phyloP scores from a whole-genome alignment of 2,113 vertebrate genomes.

The Microcebus murinus region DNA sequence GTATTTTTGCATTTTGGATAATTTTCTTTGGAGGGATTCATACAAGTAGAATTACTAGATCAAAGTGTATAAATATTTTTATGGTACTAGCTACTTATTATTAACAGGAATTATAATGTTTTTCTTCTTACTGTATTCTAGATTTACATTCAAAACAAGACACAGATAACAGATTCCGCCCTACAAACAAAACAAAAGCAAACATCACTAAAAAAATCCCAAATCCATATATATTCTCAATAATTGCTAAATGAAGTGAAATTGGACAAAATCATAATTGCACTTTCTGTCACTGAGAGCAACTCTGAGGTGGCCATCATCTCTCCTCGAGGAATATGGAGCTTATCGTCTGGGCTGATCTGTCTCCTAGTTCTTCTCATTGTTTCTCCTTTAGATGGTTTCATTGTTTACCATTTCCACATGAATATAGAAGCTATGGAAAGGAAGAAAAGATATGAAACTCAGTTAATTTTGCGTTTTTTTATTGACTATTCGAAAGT shows the following conservation, averaged over 20 bases:
- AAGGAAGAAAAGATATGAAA: slow-evolving; percentile 14
- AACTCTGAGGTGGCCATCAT: background rate
- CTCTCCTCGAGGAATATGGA: background rate
- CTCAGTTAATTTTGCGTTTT: slow-evolving; percentile 59
- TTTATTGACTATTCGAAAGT: slow-evolving; percentile 42
- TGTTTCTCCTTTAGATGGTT: slow-evolving; percentile 10
- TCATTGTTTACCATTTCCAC: background rate
- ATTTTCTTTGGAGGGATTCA: slow-evolving; percentile 42
- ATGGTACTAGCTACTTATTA: background rate
- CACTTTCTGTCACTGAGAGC: background rate
- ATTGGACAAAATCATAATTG: background rate
- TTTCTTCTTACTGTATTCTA: slow-evolving; percentile 38
- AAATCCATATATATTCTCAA: background rate
- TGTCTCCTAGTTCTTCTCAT: background rate
- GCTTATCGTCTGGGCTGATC: background rate
- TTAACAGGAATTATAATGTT: slow-evolving; percentile 15
- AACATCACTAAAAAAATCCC: background rate
- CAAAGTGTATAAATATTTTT: slow-evolving; percentile 28
- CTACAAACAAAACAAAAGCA: slow-evolving; percentile 18
- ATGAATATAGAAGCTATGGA: background rate
- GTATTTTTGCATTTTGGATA: slow-evolving; percentile 10
- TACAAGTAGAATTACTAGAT: slow-evolving; percentile 19
- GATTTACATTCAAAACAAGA: slow-evolving; percentile 46
- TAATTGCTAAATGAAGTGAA: slow-evolving; percentile 4
- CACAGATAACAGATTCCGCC: background rate